Base-by-base conservation (phyloP, 2,113 vertebrate species). In the Seriola aureovittata region DNA sequence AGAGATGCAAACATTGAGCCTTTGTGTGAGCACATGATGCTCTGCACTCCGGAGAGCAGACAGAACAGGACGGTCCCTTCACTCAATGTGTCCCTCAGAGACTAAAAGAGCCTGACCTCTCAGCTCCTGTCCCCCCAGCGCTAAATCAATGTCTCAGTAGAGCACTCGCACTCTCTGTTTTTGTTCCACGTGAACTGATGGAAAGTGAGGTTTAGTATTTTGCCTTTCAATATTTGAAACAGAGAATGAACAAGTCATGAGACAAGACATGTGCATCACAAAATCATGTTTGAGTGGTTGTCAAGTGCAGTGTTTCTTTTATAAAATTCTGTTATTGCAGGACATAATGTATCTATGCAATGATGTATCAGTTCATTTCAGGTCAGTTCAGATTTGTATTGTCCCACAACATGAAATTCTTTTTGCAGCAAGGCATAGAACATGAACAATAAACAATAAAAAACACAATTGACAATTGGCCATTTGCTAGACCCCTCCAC, bases 1-100 rank as follows among this genome's bases (percentile, higher is more conserved):
- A 70, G 63, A 70, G 81, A 89, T 69, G 57, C 78, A 90, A 85
- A 86, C 84, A 81, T 72, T 25, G 50, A 75, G 75, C 10, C 67
- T 87, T 91, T 89, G 88, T 85, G 76, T 50, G 25, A 38, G 38
- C 44, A 5, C 46, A 74, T 57, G 63, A 86, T 79, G 85, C 80
- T 48, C 63, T 5, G 54, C 40, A 19, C 71, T 85, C 58, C 36
- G 11, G 16, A 73, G 78, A 80, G 70, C 64, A 63, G 50, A 32
- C 21, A 46, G 81, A 44, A 82, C 70, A 80, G 78, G 86, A 83
- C 40, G 40, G 48, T 32, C 71, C 71, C 40, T 69, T 77, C 60
- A 65, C 69, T 74, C 80, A 80, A 29, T 64, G 38, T 17, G 25
- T 59, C 54, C 55, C 60, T 70, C 10, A 3, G 58, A 59, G 66